Conservation (phyloP, 2,888 invertebrate species). For the Bibio marci region DNA sequence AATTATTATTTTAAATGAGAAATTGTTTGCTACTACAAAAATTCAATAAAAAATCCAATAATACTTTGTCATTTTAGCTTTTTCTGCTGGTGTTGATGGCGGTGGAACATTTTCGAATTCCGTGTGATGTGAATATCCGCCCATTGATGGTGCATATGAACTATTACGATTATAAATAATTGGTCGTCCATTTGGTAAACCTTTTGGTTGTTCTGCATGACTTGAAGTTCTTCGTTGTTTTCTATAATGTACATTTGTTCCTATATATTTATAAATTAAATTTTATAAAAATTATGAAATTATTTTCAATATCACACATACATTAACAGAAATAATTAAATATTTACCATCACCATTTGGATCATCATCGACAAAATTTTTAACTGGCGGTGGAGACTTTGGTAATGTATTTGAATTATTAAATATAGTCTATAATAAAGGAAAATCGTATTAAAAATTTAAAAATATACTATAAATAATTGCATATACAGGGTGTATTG, state of each 20-base stretch:
- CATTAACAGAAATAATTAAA: too few relatives aligned
- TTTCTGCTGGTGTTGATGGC: conserved; percentile 32
- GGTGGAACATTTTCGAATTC: conserved; percentile 18
- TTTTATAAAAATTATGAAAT: too few relatives aligned
- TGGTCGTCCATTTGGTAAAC: not conserved
- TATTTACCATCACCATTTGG: too few relatives aligned
- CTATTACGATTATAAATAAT: not conserved
- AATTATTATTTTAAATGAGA: not conserved
- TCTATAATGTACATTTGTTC: not conserved
- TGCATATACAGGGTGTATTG: too few relatives aligned
- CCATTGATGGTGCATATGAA: not conserved
- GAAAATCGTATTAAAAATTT: too few relatives aligned
- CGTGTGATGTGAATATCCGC: conserved; percentile 19
- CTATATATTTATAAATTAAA: too few relatives aligned
- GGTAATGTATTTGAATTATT: too few relatives aligned
- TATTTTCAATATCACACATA: too few relatives aligned
- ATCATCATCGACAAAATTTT: too few relatives aligned
- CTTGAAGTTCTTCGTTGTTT: not conserved
- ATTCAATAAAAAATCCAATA: not conserved
- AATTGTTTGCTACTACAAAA: not conserved
- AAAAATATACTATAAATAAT: too few relatives aligned
- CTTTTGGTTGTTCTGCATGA: not conserved
- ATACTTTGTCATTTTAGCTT: conserved; percentile 26
- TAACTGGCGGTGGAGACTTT: too few relatives aligned
- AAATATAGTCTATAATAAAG: too few relatives aligned